Base-by-base conservation (phyloP, 2,888 invertebrate genomes). In the Eueremaeus valkanovi region DNA sequence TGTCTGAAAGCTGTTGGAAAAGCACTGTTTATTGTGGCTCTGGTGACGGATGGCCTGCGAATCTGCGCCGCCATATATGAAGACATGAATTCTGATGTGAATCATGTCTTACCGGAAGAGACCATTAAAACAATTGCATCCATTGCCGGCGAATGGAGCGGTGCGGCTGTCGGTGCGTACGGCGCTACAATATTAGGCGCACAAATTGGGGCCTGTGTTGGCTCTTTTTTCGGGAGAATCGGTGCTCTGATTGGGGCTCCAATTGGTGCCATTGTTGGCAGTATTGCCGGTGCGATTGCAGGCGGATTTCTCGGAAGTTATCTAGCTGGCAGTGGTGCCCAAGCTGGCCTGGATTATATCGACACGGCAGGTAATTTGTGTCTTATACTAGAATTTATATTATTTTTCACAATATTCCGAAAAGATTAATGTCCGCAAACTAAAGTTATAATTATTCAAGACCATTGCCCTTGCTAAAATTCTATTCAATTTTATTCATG, bases 301-400 rank as follows among this genome's bases (percentile, higher is more conserved):
- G 29, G 21, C 55, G 73, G 24, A 13, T 73, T 40, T 31, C 55
- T 33, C 31, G 73, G 31, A 58, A 58, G 66, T 58, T 31, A 58
- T 13, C 58, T 5, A 58, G 55, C 29, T 31, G 55, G 13, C n/a
- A n/a, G n/a, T n/a, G n/a, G n/a, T n/a, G n/a, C n/a, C n/a, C n/a
- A n/a, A n/a, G n/a, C n/a, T n/a, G n/a, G n/a, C n/a, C n/a, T n/a
- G n/a, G n/a, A n/a, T n/a, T n/a, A n/a, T n/a, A n/a, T n/a, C n/a
- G n/a, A n/a, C n/a, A n/a, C n/a, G n/a, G n/a, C n/a, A n/a, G n/a
- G n/a, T n/a, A n/a, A n/a, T n/a, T n/a, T n/a, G n/a, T n/a, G n/a
- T n/a, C n/a, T n/a, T n/a, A n/a, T n/a, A n/a, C n/a, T n/a, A n/a
- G n/a, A n/a, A n/a, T n/a, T n/a, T n/a, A n/a, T n/a, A n/a, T n/a